These are phyloP conservation scores for Nyctereutes procyonoides DNA, from an alignment of 2,113 vertebrate genomes.

Conservation along the genomic window DNA sequence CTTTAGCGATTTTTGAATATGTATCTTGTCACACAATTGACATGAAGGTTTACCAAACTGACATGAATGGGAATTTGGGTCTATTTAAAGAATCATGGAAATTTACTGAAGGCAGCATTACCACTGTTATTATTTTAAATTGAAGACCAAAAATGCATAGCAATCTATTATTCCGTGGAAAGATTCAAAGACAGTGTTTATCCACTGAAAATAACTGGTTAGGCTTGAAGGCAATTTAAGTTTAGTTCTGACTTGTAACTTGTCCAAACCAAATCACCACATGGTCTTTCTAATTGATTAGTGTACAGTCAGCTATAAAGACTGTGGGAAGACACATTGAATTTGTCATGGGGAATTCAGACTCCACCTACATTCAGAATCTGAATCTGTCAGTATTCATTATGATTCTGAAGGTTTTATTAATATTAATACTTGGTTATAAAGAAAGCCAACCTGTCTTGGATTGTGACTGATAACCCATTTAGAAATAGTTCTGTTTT, in stretches of 20 bases:
- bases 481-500: conserved; percentile 37
- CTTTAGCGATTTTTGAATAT: conserved; percentile 61
- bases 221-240: conserved; percentile 51
- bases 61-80: conserved; percentile 30
- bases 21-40: conserved; percentile 29
- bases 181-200: conserved; percentile 60
- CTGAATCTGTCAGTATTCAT: conserved; percentile 55
- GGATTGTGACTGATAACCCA: neutral
- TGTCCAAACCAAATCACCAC: conserved; percentile 35
- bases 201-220: conserved; percentile 31
- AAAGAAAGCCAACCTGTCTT: conserved; percentile 44
- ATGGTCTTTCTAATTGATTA: conserved; percentile 59
- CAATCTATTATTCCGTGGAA: conserved; percentile 51
- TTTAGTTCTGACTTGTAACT: conserved; percentile 35
- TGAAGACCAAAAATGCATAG: conserved; percentile 9
- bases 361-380: conserved; percentile 34
- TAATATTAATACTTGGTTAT: conserved; percentile 63
- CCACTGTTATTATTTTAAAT: conserved; percentile 63
- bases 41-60: conserved; percentile 44
- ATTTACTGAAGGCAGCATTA: conserved; percentile 25
- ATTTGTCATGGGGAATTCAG: conserved; percentile 66
- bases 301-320: conserved; percentile 50
- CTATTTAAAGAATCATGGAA: conserved; percentile 37
- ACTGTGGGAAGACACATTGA: neutral
- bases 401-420: conserved; percentile 60